Evolutionary conservation across 1,140 invertebrate genomes (phyloP), one percentile per base, ranked within the genome.

Genomic region (Plectrocnemia conspersa): DNA sequence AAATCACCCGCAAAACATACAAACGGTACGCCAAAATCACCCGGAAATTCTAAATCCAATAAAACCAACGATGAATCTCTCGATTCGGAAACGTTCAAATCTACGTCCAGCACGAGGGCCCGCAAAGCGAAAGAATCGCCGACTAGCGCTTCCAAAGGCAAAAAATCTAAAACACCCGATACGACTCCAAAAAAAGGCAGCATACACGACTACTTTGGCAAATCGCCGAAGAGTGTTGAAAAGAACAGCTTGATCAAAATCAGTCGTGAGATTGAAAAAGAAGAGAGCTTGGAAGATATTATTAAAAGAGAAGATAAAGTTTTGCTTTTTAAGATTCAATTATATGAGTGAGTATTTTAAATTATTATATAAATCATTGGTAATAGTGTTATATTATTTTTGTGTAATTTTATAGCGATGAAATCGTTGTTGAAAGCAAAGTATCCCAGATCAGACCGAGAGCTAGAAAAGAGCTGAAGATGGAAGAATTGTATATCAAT

Each of bases 361-460:
- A 49, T n/a, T 11, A 40, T 45, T 15, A 45, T 66, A 49, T 65
- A 66, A 45, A 23, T 52, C 23, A 52, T 73, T 47, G 70, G 77
- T 38, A 76, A 79, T 44, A 66, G 72, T 41, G 63, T 73, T 29
- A 7, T 18, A 35, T 50, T 47, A 36, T 47, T 10, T 47, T 21
- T 33, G 3, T 4, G 52, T 24, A 1, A 15, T 33, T 46, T 65
- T 73, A 71, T 40, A 78, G 80, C 54, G 76, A 79, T 33, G 62
- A 67, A 21, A 72, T 71, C 64, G 4, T 49, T 67, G 16, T 33
- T 62, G 63, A 68, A 52, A 74, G 67, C 38, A 72, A 67, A 46
- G 38, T 68, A 27, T 68, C 77, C 55, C 72, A 80, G 57, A 78
- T 91, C 56, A 74, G 88, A 58, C 89, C 89, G 1, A 72, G 86